phyloP scores from a whole-genome alignment of 30 jellyfish, hydroid and myxozoan genomes.

The Aurelia aurita complex sp. Pacific region DNA sequence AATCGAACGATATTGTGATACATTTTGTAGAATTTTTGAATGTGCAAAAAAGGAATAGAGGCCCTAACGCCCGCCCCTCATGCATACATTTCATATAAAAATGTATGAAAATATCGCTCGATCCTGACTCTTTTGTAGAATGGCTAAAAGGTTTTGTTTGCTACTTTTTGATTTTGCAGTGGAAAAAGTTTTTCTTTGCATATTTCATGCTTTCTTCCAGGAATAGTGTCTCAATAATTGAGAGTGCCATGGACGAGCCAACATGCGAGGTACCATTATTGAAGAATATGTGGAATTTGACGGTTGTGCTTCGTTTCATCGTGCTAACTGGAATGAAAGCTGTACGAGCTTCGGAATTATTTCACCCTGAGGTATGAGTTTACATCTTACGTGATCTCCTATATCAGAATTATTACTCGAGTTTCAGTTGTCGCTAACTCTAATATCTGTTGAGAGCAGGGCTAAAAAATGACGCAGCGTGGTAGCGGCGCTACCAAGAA shows the following conservation, averaged over 20 bases:
- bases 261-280: slow-evolving; percentile 22
- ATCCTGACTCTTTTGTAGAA: no score
- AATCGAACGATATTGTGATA: no score
- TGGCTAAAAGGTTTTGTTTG: neutral
- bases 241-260: slow-evolving; percentile 62
- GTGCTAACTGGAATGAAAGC: slow-evolving; percentile 53
- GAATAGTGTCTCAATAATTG: slow-evolving; percentile 34
- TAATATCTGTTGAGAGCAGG: no score
- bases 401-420: neutral
- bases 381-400: neutral
- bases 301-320: slow-evolving; percentile 43
- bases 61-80: no score
- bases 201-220: neutral
- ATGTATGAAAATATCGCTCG: no score
- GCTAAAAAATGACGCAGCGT: no score
- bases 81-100: no score
- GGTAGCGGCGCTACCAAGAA: no score
- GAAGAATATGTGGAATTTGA: slow-evolving; percentile 45
- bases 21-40: no score
- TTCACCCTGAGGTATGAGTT: slow-evolving; percentile 37
- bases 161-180: neutral
- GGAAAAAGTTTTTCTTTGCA: no score
- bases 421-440: neutral
- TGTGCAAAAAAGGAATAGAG: no score
- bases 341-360: slow-evolving; percentile 19